A percentile compares a stretch with the other conserved stretches of the same genome.
phyloP scores from a whole-genome alignment of 2,888 invertebrate species.

The Tiliacea aurago region DNA sequence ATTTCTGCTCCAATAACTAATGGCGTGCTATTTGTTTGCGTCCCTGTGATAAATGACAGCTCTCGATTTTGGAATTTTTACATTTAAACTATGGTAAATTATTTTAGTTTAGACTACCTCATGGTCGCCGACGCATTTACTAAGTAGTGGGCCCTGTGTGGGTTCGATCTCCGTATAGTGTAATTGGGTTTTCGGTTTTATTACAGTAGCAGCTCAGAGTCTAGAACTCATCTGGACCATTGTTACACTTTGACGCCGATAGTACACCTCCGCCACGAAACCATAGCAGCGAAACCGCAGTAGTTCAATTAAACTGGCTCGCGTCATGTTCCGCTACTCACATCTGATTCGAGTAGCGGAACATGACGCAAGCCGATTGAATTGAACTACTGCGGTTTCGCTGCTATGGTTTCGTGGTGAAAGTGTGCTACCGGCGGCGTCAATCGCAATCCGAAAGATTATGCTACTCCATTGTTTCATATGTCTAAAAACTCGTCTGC shows the following conservation, averaged over 20 bases:
- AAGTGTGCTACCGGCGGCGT: too few species aligned
- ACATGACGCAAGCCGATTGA: too few species aligned
- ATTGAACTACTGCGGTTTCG: too few species aligned
- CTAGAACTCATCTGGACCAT: background rate
- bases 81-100: background rate
- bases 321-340: too few species aligned
- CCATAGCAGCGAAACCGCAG: too few species aligned
- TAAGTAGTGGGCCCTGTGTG: background rate
- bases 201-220: background rate
- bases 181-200: background rate
- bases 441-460: background rate
- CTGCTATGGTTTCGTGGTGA: too few species aligned
- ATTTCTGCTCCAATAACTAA: conserved; percentile 9
- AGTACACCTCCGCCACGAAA: too few species aligned
- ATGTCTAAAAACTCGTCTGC: background rate
- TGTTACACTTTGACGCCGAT: background rate
- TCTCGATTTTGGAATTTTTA: background rate
- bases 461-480: too few species aligned
- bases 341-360: too few species aligned
- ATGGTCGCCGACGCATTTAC: background rate
- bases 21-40: conserved; percentile 17
- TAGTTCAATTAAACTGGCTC: too few species aligned
- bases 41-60: conserved; percentile 12
- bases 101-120: background rate
- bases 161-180: background rate